Conservation (phyloP, 2,797 vertebrate genomes). For the Potorous gilbertii region DNA sequence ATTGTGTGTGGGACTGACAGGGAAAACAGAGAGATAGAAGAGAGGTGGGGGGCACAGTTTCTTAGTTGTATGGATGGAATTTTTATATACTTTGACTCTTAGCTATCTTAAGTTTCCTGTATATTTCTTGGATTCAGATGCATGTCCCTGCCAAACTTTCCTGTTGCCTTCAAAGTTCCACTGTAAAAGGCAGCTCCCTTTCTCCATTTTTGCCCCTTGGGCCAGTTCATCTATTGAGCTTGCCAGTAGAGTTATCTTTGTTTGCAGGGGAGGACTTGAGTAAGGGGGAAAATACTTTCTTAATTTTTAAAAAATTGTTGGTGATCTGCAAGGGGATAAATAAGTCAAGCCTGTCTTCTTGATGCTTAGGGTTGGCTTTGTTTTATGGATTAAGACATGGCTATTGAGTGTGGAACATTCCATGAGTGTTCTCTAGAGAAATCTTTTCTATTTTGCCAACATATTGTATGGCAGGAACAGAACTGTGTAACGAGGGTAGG, state of each 20-base stretch:
- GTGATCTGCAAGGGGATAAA: constrained; percentile 46
- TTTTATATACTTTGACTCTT: constrained; percentile 55
- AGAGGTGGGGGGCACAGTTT: constrained; percentile 1
- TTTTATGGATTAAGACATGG: not conserved
- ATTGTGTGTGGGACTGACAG: not conserved
- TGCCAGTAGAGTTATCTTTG: constrained; percentile 62
- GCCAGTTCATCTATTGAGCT: constrained; percentile 64
- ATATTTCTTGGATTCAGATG: constrained; percentile 67
- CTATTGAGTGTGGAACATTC: not conserved
- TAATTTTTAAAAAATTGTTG: constrained; percentile 76
- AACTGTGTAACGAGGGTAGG: not conserved
- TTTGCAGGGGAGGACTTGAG: constrained; percentile 63
- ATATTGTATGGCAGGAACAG: not conserved
- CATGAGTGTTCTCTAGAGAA: constrained; percentile 20
- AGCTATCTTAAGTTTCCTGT: constrained; percentile 60
- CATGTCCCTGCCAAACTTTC: constrained; percentile 74
- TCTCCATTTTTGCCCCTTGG: constrained; percentile 74
- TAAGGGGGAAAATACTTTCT: constrained; percentile 67
- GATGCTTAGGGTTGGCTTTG: constrained; percentile 4
- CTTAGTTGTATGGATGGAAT: constrained; percentile 28
- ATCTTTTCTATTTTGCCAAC: not conserved
- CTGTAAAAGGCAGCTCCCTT: constrained; percentile 71
- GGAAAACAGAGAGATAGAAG: not conserved
- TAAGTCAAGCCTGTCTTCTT: constrained; percentile 1
- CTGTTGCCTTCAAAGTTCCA: constrained; percentile 70